Conservation (phyloP, 2,888 invertebrate species). For the Drosophila leonis region DNA sequence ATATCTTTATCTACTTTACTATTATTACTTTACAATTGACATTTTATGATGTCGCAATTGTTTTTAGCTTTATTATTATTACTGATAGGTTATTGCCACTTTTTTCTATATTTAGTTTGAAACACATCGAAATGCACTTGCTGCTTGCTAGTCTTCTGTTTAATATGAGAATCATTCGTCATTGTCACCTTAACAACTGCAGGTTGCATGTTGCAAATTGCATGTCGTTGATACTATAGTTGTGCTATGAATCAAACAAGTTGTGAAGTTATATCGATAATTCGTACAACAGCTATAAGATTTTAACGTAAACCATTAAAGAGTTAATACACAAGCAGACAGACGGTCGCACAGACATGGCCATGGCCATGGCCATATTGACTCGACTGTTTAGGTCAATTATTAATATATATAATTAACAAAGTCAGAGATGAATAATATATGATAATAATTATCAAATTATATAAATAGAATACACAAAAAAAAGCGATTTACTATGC, state of each 20-base stretch:
- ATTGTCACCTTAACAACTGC: slow-evolving; percentile 14
- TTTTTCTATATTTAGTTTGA: not conserved
- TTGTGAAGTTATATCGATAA: slow-evolving; percentile 10
- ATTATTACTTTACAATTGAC: not conserved
- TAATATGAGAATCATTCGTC: slow-evolving; percentile 1
- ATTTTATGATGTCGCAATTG: not conserved
- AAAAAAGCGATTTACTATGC: not conserved
- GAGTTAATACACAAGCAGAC: slow-evolving; percentile 3
- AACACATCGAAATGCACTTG: not conserved
- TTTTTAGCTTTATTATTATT: not conserved
- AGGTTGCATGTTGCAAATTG: slow-evolving; percentile 9
- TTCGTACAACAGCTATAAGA: not conserved
- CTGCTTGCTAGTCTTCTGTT: not conserved
- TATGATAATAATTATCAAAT: too few relatives aligned
- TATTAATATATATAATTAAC: not conserved
- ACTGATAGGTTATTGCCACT: not conserved
- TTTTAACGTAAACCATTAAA: not conserved
- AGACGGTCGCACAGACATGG: not conserved
- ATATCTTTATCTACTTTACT: too few relatives aligned
- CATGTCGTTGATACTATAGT: slow-evolving; percentile 2
- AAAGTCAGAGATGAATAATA: not conserved
- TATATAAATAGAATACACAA: too few relatives aligned
- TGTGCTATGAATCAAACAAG: slow-evolving; percentile 8
- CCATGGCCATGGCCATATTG: too few relatives aligned
- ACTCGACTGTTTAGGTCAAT: not conserved